Evolutionary conservation across 2,113 vertebrate species (phyloP).

Genomic region (Caloenas nicobarica): DNA sequence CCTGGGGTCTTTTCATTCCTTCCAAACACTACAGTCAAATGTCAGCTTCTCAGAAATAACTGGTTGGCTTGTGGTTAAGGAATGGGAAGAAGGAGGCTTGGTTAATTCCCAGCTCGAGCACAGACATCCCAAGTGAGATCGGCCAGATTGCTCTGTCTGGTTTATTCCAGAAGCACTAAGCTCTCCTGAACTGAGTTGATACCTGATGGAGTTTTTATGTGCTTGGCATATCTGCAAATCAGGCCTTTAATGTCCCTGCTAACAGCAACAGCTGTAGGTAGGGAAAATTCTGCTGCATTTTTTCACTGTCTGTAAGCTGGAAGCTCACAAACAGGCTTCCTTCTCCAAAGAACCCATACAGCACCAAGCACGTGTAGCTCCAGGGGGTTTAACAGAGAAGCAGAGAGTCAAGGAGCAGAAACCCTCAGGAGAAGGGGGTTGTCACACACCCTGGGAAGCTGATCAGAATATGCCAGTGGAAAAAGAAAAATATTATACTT

Average conservation of each 20-base stretch:
- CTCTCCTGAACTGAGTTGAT: background rate
- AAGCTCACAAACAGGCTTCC: background rate
- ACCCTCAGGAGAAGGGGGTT: background rate
- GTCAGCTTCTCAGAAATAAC: constrained; percentile 27
- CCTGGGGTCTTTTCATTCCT: background rate
- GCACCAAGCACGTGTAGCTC: background rate
- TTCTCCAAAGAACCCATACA: background rate
- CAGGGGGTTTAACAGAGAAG: background rate
- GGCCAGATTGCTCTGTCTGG: background rate
- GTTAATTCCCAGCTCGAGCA: background rate
- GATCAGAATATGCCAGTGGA: background rate
- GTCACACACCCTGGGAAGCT: background rate
- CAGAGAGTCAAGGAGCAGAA: background rate
- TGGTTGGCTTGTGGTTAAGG: background rate
- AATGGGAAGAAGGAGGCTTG: background rate
- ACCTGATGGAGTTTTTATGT: background rate
- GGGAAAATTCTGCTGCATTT: background rate
- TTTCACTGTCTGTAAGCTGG: background rate
- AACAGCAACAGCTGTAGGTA: background rate
- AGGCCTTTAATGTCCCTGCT: background rate
- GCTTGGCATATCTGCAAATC: background rate
- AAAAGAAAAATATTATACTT: background rate
- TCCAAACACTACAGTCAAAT: background rate
- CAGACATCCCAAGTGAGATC: background rate
- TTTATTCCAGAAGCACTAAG: background rate